Base-by-base conservation (phyloP, 2,113 vertebrate genomes). In the Neomonachus schauinslandi region DNA sequence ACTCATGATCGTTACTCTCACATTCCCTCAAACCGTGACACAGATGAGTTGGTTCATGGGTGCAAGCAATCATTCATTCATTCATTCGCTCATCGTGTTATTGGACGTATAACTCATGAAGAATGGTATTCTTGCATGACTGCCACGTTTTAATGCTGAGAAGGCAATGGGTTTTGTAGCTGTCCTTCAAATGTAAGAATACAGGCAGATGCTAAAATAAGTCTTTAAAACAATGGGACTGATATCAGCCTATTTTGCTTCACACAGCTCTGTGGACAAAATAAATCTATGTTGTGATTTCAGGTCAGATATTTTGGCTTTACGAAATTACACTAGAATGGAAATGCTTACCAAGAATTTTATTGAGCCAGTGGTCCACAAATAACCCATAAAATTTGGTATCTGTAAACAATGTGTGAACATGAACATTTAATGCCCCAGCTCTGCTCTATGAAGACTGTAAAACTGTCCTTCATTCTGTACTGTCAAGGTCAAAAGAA, bases 401-500 rank as follows among this genome's bases (percentile, higher is more conserved):
- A 15, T 65, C 79, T 93, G 61, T 69, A 89, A 94, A 95, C 36
- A 94, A 1, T 53, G 12, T 88, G 33, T 24, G 12, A 49, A 36
- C 21, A 79, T 49, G 72, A 76, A 86, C 80, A 92, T 7, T 65
- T 49, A 90, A 67, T 51, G 33, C 31, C 63, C 42, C 24, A 93
- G 83, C n/a, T 84, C 74, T 96, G 79, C 76, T 26, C 21, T 26
- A 13, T 6, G 36, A 82, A 77, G 76, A 71, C 72, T 36, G 21
- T 3, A 91, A 96, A 88, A 28, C 57, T 84, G 21, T 16, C 61
- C 28, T 63, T 77, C 28, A 42, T 65, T 93, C 53, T 16, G 22
- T 85, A 67, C 55, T 80, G 18, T 72, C 97, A 98, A 98, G 97
- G 96, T 97, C 93, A 97, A 97, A 97, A 95, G 92, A 90, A 97